A percentile compares a stretch with the other conserved stretches of the same genome.
phyloP scores from a whole-genome alignment of 2,113 vertebrate genomes.

The Paradisaea rubra region DNA sequence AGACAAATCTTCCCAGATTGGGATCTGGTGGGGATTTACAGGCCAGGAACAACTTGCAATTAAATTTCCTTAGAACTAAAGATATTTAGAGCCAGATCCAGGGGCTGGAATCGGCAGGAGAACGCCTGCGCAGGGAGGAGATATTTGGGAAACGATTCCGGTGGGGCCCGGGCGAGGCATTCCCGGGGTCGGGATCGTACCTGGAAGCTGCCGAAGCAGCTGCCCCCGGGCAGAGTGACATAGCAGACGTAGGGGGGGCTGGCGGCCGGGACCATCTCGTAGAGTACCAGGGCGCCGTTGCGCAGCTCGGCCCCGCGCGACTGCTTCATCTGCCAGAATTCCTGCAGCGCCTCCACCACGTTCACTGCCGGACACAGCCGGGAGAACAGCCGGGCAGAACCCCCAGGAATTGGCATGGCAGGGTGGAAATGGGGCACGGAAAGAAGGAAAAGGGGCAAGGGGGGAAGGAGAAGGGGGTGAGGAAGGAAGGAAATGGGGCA shows the following conservation, averaged over 20 bases:
- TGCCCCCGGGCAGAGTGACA: constrained; percentile 93
- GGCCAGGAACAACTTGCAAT: too few species aligned
- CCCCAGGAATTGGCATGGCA: background rate
- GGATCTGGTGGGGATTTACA: background rate
- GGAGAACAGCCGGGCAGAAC: too few species aligned
- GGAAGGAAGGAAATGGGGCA: background rate
- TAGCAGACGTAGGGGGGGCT: constrained; percentile 95
- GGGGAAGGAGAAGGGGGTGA: too few species aligned
- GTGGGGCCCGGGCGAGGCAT: too few species aligned
- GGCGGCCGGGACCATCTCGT: constrained; percentile 95
- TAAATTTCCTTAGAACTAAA: background rate
- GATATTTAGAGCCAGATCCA: too few species aligned
- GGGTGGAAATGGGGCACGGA: background rate
- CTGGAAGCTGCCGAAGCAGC: constrained; percentile 98
- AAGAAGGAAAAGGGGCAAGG: too few species aligned
- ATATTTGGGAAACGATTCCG: background rate
- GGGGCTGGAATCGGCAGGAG: too few species aligned
- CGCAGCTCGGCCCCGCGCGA: constrained; percentile 90
- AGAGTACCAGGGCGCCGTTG: constrained; percentile 96
- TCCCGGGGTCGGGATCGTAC: background rate
- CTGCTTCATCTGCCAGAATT: constrained; percentile 99
- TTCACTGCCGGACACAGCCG: constrained; percentile 75
- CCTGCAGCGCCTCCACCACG: constrained; percentile 96
- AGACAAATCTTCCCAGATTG: background rate
- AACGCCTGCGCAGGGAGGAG: background rate